Evolutionary conservation across 2,113 vertebrate species (phyloP).

Genomic region (Gnathonemus longibarbis): DNA sequence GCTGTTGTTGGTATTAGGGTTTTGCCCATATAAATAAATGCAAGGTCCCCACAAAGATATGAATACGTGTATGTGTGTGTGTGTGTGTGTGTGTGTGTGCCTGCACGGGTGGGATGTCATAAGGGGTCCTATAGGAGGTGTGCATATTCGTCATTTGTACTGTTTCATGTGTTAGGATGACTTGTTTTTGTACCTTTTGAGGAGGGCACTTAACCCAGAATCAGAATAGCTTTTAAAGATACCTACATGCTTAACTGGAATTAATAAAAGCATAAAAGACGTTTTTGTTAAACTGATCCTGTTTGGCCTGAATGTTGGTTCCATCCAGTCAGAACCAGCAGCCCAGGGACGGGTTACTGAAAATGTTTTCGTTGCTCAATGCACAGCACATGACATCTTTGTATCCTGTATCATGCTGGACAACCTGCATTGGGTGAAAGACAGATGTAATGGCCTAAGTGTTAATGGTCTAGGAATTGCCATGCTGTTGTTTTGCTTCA

Average conservation of each 20-base stretch:
- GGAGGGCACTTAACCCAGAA: background rate
- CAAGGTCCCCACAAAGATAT: background rate
- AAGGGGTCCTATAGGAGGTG: background rate
- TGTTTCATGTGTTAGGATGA: background rate
- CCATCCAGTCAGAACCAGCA: background rate
- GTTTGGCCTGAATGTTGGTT: background rate
- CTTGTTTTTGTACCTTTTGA: background rate
- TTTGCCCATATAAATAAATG: background rate
- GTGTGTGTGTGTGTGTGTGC: background rate
- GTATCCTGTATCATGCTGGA: background rate
- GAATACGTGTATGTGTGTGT: background rate
- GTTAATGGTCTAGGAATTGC: background rate
- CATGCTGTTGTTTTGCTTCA: background rate
- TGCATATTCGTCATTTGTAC: background rate
- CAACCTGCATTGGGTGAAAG: background rate
- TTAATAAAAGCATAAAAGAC: background rate
- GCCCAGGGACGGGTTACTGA: background rate
- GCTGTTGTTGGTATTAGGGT: background rate
- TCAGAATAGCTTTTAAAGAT: background rate
- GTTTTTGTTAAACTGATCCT: background rate
- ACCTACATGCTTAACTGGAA: background rate
- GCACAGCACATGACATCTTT: background rate
- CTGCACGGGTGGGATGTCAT: no score
- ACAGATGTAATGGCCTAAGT: background rate
- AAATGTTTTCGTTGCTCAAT: background rate